These are phyloP conservation scores for Uloborus diversus DNA, from an alignment of 1,140 invertebrate species.

Conservation along the genomic window DNA sequence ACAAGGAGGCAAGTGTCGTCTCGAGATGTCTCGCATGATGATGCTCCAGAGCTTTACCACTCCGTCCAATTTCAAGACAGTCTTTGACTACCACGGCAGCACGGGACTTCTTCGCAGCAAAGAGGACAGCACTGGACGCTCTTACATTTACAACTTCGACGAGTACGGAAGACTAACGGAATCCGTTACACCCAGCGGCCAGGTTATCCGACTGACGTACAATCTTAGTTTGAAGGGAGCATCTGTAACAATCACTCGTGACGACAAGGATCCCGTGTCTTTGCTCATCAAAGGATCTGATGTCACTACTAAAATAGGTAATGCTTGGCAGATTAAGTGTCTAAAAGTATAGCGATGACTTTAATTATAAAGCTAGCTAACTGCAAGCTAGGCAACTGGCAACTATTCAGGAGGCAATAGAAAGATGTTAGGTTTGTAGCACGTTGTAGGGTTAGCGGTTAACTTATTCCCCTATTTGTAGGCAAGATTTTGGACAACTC, in stretches of 20 bases:
- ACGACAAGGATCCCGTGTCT: constrained; percentile 80
- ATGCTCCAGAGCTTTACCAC: constrained; percentile 59
- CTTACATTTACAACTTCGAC: constrained; percentile 90
- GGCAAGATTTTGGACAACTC: too few relatives aligned
- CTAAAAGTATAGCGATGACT: too few relatives aligned
- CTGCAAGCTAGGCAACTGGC: too few relatives aligned
- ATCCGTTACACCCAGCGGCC: constrained; percentile 88
- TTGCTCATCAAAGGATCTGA: constrained; percentile 88
- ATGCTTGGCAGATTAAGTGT: too few relatives aligned
- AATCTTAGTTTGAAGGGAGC: constrained; percentile 58
- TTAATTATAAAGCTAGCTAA: too few relatives aligned
- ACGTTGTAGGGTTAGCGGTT: too few relatives aligned
- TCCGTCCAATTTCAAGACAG: constrained; percentile 55
- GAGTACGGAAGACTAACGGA: constrained; percentile 82
- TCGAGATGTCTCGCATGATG: constrained; percentile 73
- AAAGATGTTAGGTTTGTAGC: too few relatives aligned
- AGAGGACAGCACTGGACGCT: constrained; percentile 71
- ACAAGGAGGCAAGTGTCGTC: constrained; percentile 88
- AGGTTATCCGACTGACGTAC: constrained; percentile 77
- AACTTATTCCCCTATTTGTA: too few relatives aligned
- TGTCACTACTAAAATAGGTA: constrained; percentile 67
- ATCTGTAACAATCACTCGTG: constrained; percentile 67
- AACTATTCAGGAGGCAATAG: too few relatives aligned
- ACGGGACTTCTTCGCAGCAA: constrained; percentile 79
- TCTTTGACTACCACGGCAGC: constrained; percentile 82